Percentiles rank a stretch among this genome's conserved stretches.
phyloP scores from a whole-genome alignment of 2,888 invertebrate species.

The Leptopilina syphax region DNA sequence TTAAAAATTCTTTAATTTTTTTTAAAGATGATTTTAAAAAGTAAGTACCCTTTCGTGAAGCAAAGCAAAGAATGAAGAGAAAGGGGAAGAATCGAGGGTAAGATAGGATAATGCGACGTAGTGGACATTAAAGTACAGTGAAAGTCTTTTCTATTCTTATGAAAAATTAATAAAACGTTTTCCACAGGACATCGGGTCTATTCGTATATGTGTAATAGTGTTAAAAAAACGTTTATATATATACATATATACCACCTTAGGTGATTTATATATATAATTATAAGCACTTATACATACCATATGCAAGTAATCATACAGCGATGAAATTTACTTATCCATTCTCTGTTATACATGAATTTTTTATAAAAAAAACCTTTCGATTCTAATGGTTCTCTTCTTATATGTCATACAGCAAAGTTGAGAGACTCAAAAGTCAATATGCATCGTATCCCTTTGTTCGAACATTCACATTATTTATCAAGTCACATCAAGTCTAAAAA shows the following conservation, averaged over 20 bases:
- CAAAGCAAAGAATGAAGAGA: not conserved
- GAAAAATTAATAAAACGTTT: too few relatives aligned
- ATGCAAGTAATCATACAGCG: conserved; percentile 13
- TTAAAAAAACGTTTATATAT: too few relatives aligned
- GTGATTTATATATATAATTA: conserved; percentile 24
- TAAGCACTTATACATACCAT: not conserved
- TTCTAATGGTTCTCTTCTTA: conserved; percentile 2
- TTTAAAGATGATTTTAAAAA: too few relatives aligned
- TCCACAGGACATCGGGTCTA: too few relatives aligned
- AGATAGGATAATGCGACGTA: not conserved
- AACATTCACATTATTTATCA: not conserved
- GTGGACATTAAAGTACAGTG: too few relatives aligned
- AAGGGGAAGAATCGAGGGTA: conserved; percentile 16
- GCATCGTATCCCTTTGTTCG: not conserved
- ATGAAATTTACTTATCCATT: conserved; percentile 18
- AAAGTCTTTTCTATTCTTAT: too few relatives aligned
- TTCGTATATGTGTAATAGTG: too few relatives aligned
- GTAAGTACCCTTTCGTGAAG: not conserved
- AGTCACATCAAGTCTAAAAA: too few relatives aligned
- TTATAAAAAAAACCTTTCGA: conserved; percentile 11
- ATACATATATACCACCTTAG: not conserved
- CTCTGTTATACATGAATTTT: conserved; percentile 2
- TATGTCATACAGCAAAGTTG: not conserved
- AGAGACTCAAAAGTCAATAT: not conserved
- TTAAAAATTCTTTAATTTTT: too few relatives aligned